Conservation (phyloP, 1,140 invertebrate species). For the Sycophaga agraensis region DNA sequence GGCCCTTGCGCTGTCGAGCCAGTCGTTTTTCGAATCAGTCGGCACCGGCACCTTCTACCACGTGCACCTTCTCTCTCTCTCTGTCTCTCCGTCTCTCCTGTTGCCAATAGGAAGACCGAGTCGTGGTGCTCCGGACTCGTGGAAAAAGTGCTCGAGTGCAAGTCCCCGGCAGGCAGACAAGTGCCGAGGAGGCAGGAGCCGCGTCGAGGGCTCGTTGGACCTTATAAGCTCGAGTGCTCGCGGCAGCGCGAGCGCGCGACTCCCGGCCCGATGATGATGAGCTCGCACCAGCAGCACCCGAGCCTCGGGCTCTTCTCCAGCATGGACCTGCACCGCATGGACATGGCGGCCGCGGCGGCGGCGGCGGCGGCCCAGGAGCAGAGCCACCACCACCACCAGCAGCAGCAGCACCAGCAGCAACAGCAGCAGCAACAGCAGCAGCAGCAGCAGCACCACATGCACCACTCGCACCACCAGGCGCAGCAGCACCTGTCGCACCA, state of each 20-base stretch:
- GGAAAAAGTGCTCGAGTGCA: too few relatives aligned
- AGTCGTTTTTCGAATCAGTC: conserved; percentile 20
- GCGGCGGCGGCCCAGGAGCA: not conserved
- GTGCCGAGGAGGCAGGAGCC: too few relatives aligned
- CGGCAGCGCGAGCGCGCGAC: not conserved
- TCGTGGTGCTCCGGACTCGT: too few relatives aligned
- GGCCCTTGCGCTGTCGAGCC: conserved; percentile 32
- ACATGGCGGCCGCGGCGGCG: conserved; percentile 20
- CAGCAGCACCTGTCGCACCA: not conserved
- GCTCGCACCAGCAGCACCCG: conserved; percentile 36
- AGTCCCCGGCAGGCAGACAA: too few relatives aligned
- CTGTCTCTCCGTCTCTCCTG: not conserved
- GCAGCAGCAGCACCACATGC: not conserved
- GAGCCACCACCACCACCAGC: conserved; percentile 54
- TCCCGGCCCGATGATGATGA: conserved; percentile 36
- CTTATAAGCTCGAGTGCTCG: too few relatives aligned
- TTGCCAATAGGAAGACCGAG: too few relatives aligned
- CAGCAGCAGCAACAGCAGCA: conserved; percentile 46
- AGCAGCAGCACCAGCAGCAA: conserved; percentile 42
- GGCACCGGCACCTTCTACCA: not conserved
- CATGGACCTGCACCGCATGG: conserved; percentile 45
- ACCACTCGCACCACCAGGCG: not conserved
- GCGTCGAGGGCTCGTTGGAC: too few relatives aligned
- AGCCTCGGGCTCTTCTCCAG: conserved; percentile 39
- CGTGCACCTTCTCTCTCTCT: not conserved